phyloP scores from a whole-genome alignment of 2,113 vertebrate genomes.

The Etia nguti region DNA sequence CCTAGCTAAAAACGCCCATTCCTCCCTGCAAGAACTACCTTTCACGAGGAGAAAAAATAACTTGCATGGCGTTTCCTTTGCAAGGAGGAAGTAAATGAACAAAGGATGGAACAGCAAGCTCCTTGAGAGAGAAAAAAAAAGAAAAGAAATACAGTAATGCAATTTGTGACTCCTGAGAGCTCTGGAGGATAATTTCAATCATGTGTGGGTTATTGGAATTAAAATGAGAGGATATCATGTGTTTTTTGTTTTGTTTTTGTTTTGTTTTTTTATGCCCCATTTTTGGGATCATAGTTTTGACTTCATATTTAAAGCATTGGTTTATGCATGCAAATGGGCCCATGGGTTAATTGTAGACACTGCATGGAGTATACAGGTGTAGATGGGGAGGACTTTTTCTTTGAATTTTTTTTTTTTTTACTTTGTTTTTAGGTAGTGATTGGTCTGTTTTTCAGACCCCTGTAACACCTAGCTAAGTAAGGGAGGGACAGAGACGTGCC shows the following conservation, averaged over 20 bases:
- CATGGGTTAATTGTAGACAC: constrained; percentile 63
- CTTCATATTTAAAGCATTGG: constrained; percentile 61
- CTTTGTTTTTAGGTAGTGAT: constrained; percentile 65
- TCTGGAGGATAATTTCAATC: constrained; percentile 24
- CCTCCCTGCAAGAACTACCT: constrained; percentile 39
- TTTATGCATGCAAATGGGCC: constrained; percentile 67
- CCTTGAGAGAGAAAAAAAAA: background rate
- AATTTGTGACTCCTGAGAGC: background rate
- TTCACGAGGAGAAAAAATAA: constrained; percentile 21
- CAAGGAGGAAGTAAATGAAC: constrained; percentile 41
- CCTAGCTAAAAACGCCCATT: constrained; percentile 71
- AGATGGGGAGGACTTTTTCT: constrained; percentile 66
- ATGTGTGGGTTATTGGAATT: constrained; percentile 31
- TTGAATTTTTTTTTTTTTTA: background rate
- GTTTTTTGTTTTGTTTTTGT: background rate
- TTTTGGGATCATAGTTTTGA: constrained; percentile 66
- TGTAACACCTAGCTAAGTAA: constrained; percentile 17
- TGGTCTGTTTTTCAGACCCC: constrained; percentile 63
- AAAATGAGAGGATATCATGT: constrained; percentile 11
- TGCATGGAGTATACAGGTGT: constrained; percentile 84
- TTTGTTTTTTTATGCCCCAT: constrained; percentile 29
- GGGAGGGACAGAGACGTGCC: constrained; percentile 57
- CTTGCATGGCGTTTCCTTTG: constrained; percentile 59
- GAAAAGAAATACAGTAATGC: background rate
- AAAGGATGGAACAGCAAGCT: constrained; percentile 22